phyloP scores from a whole-genome alignment of 1,140 invertebrate species.

The Caligus rogercresseyi region DNA sequence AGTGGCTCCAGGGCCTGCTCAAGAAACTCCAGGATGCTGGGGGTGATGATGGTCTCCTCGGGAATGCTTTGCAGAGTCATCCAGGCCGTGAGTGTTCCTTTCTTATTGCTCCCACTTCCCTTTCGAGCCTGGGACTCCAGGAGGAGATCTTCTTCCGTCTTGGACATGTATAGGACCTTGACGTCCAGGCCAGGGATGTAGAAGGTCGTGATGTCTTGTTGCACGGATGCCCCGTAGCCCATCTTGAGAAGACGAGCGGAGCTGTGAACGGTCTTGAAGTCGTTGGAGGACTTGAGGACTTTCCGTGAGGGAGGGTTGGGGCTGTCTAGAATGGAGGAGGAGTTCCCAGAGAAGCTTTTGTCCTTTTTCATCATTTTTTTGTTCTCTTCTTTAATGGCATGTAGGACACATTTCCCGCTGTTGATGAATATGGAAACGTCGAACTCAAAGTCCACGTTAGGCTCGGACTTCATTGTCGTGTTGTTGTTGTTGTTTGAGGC shows the following conservation, averaged over 20 bases:
- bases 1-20: slow-evolving; percentile 88
- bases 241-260: slow-evolving; percentile 1
- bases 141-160: slow-evolving; percentile 14
- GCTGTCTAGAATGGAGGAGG: slow-evolving; percentile 42
- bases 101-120: slow-evolving; percentile 41
- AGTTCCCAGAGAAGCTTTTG: slow-evolving; percentile 46
- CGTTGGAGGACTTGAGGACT: slow-evolving; percentile 21
- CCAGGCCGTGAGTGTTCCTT: slow-evolving; percentile 84
- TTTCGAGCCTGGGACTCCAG: not conserved
- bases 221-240: not conserved
- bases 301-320: slow-evolving; percentile 26
- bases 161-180: slow-evolving; percentile 40
- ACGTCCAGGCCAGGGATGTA: slow-evolving; percentile 85
- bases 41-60: slow-evolving; percentile 84
- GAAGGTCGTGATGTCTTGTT: slow-evolving; percentile 42
- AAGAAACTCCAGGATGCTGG: slow-evolving; percentile 79
- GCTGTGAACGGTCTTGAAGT: not conserved
- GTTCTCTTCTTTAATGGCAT: slow-evolving; percentile 59
- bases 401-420: slow-evolving; percentile 85
- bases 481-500: slow-evolving; percentile 6
- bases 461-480: slow-evolving; percentile 42
- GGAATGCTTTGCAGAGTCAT: slow-evolving; percentile 85
- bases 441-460: slow-evolving; percentile 86
- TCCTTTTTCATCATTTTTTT: slow-evolving; percentile 45
- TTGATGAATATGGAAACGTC: slow-evolving; percentile 92